These are phyloP conservation scores for Poeciliopsis turrubarensis DNA, from an alignment of 2,113 vertebrate species.

Conservation along the genomic window DNA sequence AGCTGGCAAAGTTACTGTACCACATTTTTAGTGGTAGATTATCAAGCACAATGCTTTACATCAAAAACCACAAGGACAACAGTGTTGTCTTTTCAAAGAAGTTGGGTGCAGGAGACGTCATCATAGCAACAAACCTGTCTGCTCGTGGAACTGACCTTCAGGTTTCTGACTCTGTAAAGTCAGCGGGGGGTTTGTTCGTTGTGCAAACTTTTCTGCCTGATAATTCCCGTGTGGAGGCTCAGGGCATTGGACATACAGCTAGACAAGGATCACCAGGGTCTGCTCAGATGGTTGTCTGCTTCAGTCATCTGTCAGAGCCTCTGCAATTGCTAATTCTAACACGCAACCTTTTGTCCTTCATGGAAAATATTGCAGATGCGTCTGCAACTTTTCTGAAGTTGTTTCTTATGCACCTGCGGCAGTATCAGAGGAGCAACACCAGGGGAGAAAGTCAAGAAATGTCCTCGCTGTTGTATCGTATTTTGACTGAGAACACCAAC, in stretches of 20 bases:
- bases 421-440: not conserved
- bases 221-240: constrained; percentile 70
- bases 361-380: not conserved
- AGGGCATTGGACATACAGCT: constrained; percentile 73
- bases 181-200: constrained; percentile 70
- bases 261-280: constrained; percentile 74
- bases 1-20: constrained; percentile 39
- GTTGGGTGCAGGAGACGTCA: constrained; percentile 45
- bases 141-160: constrained; percentile 72
- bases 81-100: not conserved
- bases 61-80: constrained; percentile 66
- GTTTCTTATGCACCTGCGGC: not conserved
- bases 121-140: constrained; percentile 75
- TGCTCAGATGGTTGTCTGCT: constrained; percentile 69
- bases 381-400: fast-evolving
- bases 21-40: not conserved
- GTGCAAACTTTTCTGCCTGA: constrained; percentile 70
- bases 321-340: not conserved
- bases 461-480: not conserved
- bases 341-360: fast-evolving
- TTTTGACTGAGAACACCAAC: constrained; percentile 23
- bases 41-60: constrained; percentile 44
- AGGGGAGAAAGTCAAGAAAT: not conserved
- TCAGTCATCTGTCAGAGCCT: constrained; percentile 37
- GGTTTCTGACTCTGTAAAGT: constrained; percentile 50